These are phyloP conservation scores for Leptoclinus maculatus DNA, from an alignment of 2,797 vertebrate species.

Conservation along the genomic window DNA sequence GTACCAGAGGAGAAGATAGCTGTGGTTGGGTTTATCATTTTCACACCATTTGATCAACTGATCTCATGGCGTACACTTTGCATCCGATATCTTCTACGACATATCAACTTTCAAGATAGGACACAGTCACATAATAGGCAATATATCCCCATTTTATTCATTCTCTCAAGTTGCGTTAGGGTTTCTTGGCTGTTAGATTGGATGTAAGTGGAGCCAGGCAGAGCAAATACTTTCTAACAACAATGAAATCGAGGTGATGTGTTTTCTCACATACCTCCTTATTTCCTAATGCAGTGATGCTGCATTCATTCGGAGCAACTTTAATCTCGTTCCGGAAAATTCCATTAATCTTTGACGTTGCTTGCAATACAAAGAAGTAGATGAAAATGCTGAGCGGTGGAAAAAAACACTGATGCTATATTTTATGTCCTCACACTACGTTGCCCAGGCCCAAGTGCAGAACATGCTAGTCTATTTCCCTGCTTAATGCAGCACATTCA, in stretches of 20 bases:
- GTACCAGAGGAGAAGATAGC: constrained; percentile 57
- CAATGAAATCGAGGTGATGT: constrained; percentile 74
- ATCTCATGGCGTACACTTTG: constrained; percentile 59
- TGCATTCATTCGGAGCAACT: constrained; percentile 70
- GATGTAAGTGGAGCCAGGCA: constrained; percentile 63
- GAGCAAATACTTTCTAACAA: constrained; percentile 75
- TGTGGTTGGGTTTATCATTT: constrained; percentile 70
- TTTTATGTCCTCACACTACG: constrained; percentile 73
- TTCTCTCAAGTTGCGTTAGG: constrained; percentile 59
- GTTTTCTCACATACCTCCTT: constrained; percentile 74
- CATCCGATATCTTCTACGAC: constrained; percentile 69
- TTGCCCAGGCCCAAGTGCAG: constrained; percentile 53
- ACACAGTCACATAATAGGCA: constrained; percentile 56
- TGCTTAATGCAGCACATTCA: constrained; percentile 75
- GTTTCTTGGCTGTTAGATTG: constrained; percentile 64
- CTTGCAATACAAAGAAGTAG: constrained; percentile 69
- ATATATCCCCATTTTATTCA: constrained; percentile 63
- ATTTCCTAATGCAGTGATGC: constrained; percentile 72
- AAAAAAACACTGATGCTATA: constrained; percentile 68
- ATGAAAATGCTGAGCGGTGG: constrained; percentile 75
- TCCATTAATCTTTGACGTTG: constrained; percentile 77
- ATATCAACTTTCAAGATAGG: constrained; percentile 55
- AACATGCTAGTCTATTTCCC: constrained; percentile 66
- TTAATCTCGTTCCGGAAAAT: constrained; percentile 79
- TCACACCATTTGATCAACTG: constrained; percentile 71